A percentile compares a stretch with the other conserved stretches of the same genome.
Conservation (phyloP, 2,113 vertebrate genomes). For the Heterocephalus glaber region DNA sequence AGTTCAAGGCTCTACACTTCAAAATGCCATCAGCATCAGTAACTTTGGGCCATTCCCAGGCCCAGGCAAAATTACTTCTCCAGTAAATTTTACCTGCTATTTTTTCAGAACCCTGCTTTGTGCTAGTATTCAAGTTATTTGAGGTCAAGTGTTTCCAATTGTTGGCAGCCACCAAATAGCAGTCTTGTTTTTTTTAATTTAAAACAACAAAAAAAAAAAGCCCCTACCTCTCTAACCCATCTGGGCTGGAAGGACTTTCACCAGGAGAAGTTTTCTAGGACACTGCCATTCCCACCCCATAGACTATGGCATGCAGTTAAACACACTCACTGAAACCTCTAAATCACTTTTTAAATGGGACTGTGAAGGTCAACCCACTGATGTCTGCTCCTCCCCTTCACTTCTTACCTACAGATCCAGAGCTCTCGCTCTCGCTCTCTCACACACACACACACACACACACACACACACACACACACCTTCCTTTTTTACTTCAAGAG, state of each 20-base stretch:
- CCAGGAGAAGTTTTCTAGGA: neutral
- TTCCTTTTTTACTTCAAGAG: neutral
- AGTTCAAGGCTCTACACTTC: neutral
- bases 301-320: neutral
- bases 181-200: neutral
- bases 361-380: neutral
- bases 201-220: neutral
- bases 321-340: neutral
- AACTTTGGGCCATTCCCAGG: neutral
- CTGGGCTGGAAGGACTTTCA: neutral
- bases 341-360: neutral
- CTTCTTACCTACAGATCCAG: neutral
- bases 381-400: neutral
- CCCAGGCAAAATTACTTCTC: neutral
- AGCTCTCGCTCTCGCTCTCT: neutral
- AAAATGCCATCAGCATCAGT: neutral
- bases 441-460: neutral
- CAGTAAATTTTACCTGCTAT: neutral
- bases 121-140: neutral
- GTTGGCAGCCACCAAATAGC: neutral
- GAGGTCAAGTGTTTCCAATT: neutral
- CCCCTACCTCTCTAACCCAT: neutral
- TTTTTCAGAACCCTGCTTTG: slow-evolving; percentile 42
- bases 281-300: no score
- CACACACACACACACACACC: neutral